Percentiles rank a stretch among this genome's conserved stretches.
Conservation (phyloP, 1,140 invertebrate species). For the Drosophila triauraria region DNA sequence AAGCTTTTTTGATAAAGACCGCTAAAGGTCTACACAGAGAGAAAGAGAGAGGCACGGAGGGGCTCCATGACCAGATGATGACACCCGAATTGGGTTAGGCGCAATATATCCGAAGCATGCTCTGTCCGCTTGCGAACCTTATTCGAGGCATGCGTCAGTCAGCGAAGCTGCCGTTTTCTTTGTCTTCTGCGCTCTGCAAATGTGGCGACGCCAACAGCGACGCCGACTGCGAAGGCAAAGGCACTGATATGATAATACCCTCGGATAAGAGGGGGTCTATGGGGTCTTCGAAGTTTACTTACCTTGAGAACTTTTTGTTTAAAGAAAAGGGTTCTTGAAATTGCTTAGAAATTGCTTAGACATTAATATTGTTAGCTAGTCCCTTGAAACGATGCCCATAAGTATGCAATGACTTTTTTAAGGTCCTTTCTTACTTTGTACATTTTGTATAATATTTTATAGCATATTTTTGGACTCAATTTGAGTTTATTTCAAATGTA, state of each 20-base stretch:
- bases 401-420: not conserved
- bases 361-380: not conserved
- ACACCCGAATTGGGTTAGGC: slow-evolving; percentile 74
- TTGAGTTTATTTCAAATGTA: no score
- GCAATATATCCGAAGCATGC: slow-evolving; percentile 49
- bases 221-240: slow-evolving; percentile 10
- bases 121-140: slow-evolving; percentile 9
- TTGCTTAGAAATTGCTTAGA: no score
- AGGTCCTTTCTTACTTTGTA: no score
- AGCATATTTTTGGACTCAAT: no score
- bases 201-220: not conserved
- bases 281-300: not conserved
- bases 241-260: slow-evolving; percentile 30
- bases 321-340: no score
- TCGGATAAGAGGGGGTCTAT: not conserved
- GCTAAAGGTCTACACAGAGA: slow-evolving; percentile 1
- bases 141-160: slow-evolving; percentile 61
- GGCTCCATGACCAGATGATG: slow-evolving; percentile 64
- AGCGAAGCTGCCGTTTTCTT: slow-evolving; percentile 35
- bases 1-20: slow-evolving; percentile 20
- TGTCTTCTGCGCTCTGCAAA: slow-evolving; percentile 20
- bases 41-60: not conserved
- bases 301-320: no score
- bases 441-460: no score
- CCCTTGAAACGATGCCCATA: not conserved